Evolutionary conservation across 2,888 invertebrate species (phyloP).

Genomic region (Melolontha melolontha): DNA sequence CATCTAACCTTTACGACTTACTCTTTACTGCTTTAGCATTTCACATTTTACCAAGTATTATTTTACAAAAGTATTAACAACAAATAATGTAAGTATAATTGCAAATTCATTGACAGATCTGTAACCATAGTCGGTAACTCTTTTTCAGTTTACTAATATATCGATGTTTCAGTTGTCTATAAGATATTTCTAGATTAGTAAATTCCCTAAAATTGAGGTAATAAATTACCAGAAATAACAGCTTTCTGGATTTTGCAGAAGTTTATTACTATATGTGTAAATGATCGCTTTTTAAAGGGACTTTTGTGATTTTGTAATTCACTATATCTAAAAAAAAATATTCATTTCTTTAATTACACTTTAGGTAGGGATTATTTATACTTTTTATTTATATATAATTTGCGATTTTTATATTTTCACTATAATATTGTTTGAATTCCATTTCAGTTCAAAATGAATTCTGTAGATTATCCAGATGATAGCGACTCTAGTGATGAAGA

Average conservation of each 20-base stretch:
- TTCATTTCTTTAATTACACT: too few relatives aligned
- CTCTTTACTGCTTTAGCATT: not conserved
- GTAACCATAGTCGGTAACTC: not conserved
- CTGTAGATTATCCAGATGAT: constrained; percentile 61
- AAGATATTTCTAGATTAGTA: too few relatives aligned
- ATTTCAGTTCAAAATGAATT: constrained; percentile 45
- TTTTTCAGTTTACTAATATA: too few relatives aligned
- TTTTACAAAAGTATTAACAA: constrained; percentile 14
- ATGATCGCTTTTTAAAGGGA: too few relatives aligned
- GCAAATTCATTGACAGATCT: constrained; percentile 24
- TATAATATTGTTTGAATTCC: not conserved
- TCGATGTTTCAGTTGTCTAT: too few relatives aligned
- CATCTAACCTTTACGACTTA: constrained; percentile 32
- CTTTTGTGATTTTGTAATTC: too few relatives aligned
- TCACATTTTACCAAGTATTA: constrained; percentile 36
- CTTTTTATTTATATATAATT: too few relatives aligned
- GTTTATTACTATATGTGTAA: too few relatives aligned
- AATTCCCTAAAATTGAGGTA: too few relatives aligned
- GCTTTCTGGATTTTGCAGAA: too few relatives aligned
- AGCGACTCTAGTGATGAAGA: constrained; percentile 85
- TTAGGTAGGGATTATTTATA: too few relatives aligned
- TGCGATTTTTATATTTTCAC: not conserved
- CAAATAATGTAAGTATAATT: constrained; percentile 24
- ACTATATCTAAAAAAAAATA: too few relatives aligned
- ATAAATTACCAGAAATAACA: not conserved